Conservation (phyloP, 2,888 invertebrate genomes). For the Laothoe populi region DNA sequence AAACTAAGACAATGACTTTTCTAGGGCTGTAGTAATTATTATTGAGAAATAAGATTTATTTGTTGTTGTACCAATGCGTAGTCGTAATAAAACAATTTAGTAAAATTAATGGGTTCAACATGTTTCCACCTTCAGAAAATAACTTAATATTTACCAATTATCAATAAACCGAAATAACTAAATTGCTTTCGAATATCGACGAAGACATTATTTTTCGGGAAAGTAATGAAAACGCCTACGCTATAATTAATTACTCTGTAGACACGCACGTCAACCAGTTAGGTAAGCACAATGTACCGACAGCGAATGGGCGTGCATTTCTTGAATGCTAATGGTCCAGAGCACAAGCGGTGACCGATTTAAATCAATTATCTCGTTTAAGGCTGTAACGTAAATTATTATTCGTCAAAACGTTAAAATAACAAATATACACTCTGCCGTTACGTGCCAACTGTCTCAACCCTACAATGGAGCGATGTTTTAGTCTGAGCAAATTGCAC, state of each 20-base stretch:
- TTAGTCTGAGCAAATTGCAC: too few species aligned
- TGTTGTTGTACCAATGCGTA: not conserved
- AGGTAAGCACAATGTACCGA: conserved; percentile 61
- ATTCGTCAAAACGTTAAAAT: not conserved
- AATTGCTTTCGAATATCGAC: conserved; percentile 15
- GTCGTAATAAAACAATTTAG: not conserved
- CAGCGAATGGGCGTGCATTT: conserved; percentile 68
- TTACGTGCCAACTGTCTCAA: too few species aligned
- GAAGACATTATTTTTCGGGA: conserved; percentile 9
- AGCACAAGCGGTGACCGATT: conserved; percentile 28
- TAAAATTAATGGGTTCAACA: not conserved
- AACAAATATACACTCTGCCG: too few species aligned
- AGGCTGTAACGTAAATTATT: not conserved
- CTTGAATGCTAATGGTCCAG: conserved; percentile 24
- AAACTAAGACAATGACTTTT: too few species aligned
- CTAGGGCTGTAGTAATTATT: too few species aligned
- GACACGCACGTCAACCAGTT: conserved; percentile 57
- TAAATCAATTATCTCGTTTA: conserved; percentile 14
- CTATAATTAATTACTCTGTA: conserved; percentile 55
- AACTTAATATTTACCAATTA: not conserved
- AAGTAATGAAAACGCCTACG: conserved; percentile 44
- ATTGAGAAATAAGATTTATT: too few species aligned
- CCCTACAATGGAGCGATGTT: too few species aligned
- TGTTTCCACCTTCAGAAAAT: not conserved
- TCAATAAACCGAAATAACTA: conserved; percentile 10